Base-by-base conservation (phyloP, 2,797 vertebrate genomes). In the Megalops cyprinoides region DNA sequence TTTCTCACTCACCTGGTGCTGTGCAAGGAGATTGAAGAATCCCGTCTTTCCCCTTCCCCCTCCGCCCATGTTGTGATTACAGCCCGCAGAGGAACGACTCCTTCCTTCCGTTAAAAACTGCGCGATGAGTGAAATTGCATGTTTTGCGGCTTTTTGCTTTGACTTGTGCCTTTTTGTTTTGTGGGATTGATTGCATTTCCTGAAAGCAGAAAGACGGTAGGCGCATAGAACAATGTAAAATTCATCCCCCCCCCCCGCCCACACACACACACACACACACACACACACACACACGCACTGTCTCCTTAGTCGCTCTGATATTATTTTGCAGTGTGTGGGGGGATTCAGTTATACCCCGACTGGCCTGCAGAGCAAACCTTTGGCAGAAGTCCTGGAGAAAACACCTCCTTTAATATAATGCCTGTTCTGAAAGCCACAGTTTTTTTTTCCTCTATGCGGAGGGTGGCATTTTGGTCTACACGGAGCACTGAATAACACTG, bases 171-270 rank as follows among this genome's bases (percentile, higher is more conserved):
- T 71, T 28, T 67, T 34, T 10, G 12, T 62, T 3, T 34, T 14
- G 37, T n/a, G 25, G 37, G 31, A 67, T 14, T 67, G 62, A 71
- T 71, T 71, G 20, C 37, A 44, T 71, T 71, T 71, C 67, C 67
- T 42, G 67, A 71, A 71, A 1, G 37, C 10, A 23, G 31, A n/a
- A n/a, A 39, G 15, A 69, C 65, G 6, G 4, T 20, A 18, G 18
- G 20, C 37, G 9, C 44, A 4, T 20, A n/a, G 34, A n/a, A 44
- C 67, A 42, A 23, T 71, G 39, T 65, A 20, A n/a, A 71, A n/a
- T 23, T 23, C 9, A 2, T 9, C n/a, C 67, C 1, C 37, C 25
- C 65, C 20, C 12, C 62, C 60, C 34, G 51, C 18, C 23, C 23
- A 1, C 20, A 25, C 39, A n/a, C n/a, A n/a, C n/a, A n/a, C n/a